Percentiles rank a stretch among this genome's conserved stretches.
Conservation (phyloP, 2,797 vertebrate species). For the Acanthiza pusilla region DNA sequence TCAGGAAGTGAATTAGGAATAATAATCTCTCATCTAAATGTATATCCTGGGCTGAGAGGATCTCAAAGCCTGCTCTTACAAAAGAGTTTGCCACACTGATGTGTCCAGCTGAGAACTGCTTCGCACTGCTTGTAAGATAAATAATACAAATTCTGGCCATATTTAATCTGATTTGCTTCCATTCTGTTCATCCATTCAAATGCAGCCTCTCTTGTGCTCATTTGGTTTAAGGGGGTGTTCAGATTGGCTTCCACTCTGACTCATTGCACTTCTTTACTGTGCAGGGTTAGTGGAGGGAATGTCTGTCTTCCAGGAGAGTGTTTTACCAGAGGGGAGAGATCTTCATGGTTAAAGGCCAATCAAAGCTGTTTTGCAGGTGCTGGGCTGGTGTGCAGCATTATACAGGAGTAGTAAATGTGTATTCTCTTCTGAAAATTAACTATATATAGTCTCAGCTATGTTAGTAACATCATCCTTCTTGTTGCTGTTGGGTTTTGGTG, state of each 20-base stretch:
- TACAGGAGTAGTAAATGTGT: not conserved
- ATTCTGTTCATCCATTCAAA: not conserved
- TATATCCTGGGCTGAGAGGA: not conserved
- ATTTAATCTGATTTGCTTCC: not conserved
- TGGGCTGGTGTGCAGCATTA: not conserved
- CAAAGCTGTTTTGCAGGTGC: not conserved
- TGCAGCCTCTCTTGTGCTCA: not conserved
- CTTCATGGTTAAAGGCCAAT: fast-evolving
- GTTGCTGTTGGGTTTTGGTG: not conserved
- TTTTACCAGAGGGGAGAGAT: not conserved
- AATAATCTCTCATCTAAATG: not conserved
- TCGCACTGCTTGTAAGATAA: not conserved
- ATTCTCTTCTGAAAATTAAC: not conserved
- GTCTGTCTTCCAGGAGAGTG: not conserved
- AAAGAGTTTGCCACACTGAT: not conserved
- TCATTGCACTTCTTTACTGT: not conserved
- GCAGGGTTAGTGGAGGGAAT: not conserved
- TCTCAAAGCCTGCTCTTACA: not conserved
- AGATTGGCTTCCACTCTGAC: not conserved
- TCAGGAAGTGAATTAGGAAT: not conserved
- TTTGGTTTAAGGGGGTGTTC: not conserved
- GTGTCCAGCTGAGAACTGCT: not conserved
- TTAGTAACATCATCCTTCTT: not conserved
- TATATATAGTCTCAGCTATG: not conserved
- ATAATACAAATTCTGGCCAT: fast-evolving